Conservation (phyloP, 2,797 vertebrate species). For the Gambelia wislizenii region DNA sequence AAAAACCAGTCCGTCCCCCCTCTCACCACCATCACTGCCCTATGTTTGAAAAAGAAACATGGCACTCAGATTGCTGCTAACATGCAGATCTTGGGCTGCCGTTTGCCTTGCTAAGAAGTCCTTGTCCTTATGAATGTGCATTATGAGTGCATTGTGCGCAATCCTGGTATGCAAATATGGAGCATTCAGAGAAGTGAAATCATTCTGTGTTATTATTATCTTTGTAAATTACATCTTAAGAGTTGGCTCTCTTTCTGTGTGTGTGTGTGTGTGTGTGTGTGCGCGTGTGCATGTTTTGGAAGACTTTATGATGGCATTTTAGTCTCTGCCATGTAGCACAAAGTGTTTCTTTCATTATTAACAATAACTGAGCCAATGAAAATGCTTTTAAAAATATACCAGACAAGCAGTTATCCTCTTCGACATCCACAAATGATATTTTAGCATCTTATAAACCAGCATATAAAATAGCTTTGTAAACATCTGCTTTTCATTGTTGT, state of each 20-base stretch:
- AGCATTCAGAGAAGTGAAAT: slow-evolving; percentile 86
- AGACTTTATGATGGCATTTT: slow-evolving; percentile 82
- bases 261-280: slow-evolving; percentile 10
- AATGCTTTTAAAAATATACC: slow-evolving; percentile 84
- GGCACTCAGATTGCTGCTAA: slow-evolving; percentile 74
- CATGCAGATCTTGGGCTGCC: slow-evolving; percentile 75
- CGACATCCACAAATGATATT: slow-evolving; percentile 81
- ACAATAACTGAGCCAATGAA: slow-evolving; percentile 85
- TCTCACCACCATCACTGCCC: background rate
- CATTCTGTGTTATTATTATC: slow-evolving; percentile 86
- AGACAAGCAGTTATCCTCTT: slow-evolving; percentile 82
- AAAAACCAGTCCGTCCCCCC: slow-evolving; percentile 47
- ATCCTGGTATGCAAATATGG: slow-evolving; percentile 84
- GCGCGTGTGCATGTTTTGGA: slow-evolving; percentile 60
- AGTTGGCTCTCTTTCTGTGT: slow-evolving; percentile 54
- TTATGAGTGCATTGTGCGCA: slow-evolving; percentile 85
- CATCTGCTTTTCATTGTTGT: slow-evolving; percentile 86
- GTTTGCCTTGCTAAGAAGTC: slow-evolving; percentile 80
- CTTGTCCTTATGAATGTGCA: slow-evolving; percentile 84
- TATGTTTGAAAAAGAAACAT: slow-evolving; percentile 73
- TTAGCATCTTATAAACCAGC: slow-evolving; percentile 80
- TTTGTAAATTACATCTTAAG: slow-evolving; percentile 85
- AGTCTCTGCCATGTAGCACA: slow-evolving; percentile 80
- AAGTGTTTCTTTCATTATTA: slow-evolving; percentile 85
- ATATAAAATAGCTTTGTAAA: slow-evolving; percentile 83